These are phyloP conservation scores for Drosophila niveifrons DNA, from an alignment of 2,888 invertebrate genomes.

Conservation along the genomic window DNA sequence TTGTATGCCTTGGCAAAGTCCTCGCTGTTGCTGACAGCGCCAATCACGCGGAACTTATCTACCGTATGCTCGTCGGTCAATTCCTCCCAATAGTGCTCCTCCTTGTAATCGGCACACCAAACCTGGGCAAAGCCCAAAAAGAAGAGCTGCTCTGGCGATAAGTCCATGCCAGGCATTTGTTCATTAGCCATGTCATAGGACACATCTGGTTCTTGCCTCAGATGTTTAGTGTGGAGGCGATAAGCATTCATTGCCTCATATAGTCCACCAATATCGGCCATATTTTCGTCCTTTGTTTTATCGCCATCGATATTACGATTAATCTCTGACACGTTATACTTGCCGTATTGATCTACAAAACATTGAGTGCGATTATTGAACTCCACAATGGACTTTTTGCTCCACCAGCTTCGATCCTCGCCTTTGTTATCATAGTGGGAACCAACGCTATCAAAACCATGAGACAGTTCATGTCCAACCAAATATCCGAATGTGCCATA, in stretches of 20 bases:
- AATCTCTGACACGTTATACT: constrained; percentile 79
- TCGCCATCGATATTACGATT: constrained; percentile 80
- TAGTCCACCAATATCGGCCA: constrained; percentile 83
- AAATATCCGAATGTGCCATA: constrained; percentile 82
- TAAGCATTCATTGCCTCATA: constrained; percentile 75
- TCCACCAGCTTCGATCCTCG: constrained; percentile 75
- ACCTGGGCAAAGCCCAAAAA: constrained; percentile 83
- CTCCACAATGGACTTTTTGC: constrained; percentile 68
- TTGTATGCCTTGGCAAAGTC: constrained; percentile 79
- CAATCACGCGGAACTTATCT: constrained; percentile 82
- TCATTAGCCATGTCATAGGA: constrained; percentile 58
- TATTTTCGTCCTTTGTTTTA: constrained; percentile 80
- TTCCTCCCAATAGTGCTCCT: constrained; percentile 82
- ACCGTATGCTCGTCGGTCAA: constrained; percentile 75
- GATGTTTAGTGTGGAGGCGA: constrained; percentile 68
- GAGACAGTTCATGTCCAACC: constrained; percentile 83
- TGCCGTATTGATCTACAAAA: constrained; percentile 75
- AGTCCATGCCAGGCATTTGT: constrained; percentile 80
- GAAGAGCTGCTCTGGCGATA: constrained; percentile 82
- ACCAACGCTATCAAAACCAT: constrained; percentile 81
- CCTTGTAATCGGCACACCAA: constrained; percentile 81
- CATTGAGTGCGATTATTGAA: constrained; percentile 78
- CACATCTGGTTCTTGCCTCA: constrained; percentile 16
- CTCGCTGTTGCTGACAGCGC: constrained; percentile 78
- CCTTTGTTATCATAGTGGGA: constrained; percentile 69